These are phyloP conservation scores for Lepidochrysops patricia DNA, from an alignment of 2,888 invertebrate genomes.

Conservation along the genomic window DNA sequence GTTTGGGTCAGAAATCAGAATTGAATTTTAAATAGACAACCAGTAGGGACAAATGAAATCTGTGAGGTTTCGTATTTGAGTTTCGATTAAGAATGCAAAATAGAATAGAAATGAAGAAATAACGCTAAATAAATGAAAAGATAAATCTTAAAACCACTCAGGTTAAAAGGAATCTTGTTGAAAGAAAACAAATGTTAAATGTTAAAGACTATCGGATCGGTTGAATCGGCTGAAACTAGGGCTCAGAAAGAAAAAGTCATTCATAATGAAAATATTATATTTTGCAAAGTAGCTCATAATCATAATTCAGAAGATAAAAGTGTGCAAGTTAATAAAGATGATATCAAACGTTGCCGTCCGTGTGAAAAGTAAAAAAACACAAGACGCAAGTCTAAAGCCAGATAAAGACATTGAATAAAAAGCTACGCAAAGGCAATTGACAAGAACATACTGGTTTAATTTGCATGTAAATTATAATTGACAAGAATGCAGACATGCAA, in stretches of 20 bases:
- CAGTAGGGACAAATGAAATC: constrained; percentile 19
- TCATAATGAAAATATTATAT: no score
- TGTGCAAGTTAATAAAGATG: not conserved
- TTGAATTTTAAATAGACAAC: constrained; percentile 27
- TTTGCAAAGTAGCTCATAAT: not conserved
- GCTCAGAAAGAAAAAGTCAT: no score
- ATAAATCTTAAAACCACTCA: not conserved
- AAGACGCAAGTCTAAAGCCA: not conserved
- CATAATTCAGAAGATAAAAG: not conserved
- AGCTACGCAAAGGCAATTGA: not conserved
- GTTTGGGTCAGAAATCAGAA: constrained; percentile 33
- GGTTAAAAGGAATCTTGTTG: no score
- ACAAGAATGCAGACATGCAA: constrained; percentile 5
- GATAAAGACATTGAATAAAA: not conserved
- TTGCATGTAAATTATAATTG: constrained; percentile 7
- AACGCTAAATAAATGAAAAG: not conserved
- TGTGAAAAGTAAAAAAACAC: not conserved
- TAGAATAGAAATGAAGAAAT: not conserved
- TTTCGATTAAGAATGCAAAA: not conserved
- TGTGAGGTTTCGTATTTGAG: not conserved
- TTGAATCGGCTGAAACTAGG: no score
- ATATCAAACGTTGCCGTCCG: not conserved
- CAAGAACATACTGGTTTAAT: constrained; percentile 2
- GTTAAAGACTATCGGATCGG: no score
- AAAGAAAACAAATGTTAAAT: no score